Conservation (phyloP, 2,113 vertebrate genomes). For the Sporophila hypoxantha region DNA sequence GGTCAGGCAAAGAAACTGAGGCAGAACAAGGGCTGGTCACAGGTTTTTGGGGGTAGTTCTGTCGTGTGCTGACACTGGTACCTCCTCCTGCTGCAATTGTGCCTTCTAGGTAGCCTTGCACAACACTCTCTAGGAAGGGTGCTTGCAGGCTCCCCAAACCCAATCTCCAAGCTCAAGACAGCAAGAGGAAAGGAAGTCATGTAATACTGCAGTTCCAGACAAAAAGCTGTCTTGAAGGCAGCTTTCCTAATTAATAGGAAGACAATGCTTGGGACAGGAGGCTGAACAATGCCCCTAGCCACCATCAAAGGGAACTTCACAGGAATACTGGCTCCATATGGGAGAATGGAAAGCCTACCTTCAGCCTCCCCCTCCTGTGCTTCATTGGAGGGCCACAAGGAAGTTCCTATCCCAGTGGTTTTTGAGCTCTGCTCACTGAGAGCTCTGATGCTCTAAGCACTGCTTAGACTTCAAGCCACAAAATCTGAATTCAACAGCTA, state of each 20-base stretch:
- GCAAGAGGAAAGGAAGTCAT: background rate
- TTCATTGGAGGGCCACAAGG: background rate
- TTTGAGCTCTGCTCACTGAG: background rate
- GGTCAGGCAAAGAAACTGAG: constrained; percentile 1
- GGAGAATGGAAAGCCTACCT: background rate
- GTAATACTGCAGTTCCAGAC: background rate
- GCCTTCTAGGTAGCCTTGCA: background rate
- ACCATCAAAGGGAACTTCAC: background rate
- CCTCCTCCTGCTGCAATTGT: background rate
- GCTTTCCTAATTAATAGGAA: background rate
- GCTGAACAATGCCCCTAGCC: background rate
- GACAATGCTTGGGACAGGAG: background rate
- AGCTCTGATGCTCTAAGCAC: background rate
- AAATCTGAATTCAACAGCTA: background rate
- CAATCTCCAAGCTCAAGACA: background rate
- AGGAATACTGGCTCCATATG: background rate
- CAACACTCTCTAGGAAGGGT: background rate
- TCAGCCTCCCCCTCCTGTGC: background rate
- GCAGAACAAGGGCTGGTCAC: background rate
- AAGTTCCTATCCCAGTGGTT: background rate
- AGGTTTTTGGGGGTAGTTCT: background rate
- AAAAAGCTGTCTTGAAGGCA: background rate
- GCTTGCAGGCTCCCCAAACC: background rate
- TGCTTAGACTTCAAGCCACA: background rate
- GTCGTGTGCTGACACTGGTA: background rate